phyloP scores from a whole-genome alignment of 2,113 vertebrate genomes.

The Argyrosomus japonicus region DNA sequence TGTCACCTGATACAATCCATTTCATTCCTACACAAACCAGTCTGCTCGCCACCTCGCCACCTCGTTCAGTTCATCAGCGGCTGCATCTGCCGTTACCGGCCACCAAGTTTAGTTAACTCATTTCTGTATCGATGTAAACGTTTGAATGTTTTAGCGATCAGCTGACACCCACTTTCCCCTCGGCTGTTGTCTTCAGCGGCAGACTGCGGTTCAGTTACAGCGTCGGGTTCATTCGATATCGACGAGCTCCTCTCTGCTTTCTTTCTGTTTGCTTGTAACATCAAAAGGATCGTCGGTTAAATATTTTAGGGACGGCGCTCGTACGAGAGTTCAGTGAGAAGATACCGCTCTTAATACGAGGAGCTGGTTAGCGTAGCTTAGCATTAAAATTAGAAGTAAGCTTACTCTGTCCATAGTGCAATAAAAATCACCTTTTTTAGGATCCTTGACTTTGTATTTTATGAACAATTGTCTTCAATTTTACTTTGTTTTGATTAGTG shows the following conservation, averaged over 20 bases:
- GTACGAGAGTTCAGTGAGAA: not conserved
- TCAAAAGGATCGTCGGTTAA: not conserved
- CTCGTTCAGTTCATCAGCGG: conserved; percentile 11
- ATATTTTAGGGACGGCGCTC: not conserved
- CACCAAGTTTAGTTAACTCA: not conserved
- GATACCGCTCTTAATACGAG: not conserved
- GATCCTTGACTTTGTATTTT: too few species aligned
- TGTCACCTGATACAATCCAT: conserved; percentile 27
- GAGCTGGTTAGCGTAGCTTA: not conserved
- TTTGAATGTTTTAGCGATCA: not conserved
- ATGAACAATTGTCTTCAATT: too few species aligned
- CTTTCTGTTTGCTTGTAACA: not conserved
- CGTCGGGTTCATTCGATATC: conserved; percentile 28
- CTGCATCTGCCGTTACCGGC: too few species aligned
- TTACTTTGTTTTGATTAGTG: too few species aligned
- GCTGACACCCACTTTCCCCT: conserved; percentile 41
- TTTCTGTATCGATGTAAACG: not conserved
- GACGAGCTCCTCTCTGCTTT: not conserved
- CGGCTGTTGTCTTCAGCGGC: conserved; percentile 1
- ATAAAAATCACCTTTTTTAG: too few species aligned
- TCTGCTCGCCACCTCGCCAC: not conserved
- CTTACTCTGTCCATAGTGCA: too few species aligned
- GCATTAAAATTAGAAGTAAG: not conserved
- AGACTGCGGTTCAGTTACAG: conserved; percentile 35
- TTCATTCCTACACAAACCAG: conserved; percentile 27